A percentile compares a stretch with the other conserved stretches of the same genome.
phyloP scores from a whole-genome alignment of 2,797 vertebrate species.

The Microctenopoma steveboyesi region DNA sequence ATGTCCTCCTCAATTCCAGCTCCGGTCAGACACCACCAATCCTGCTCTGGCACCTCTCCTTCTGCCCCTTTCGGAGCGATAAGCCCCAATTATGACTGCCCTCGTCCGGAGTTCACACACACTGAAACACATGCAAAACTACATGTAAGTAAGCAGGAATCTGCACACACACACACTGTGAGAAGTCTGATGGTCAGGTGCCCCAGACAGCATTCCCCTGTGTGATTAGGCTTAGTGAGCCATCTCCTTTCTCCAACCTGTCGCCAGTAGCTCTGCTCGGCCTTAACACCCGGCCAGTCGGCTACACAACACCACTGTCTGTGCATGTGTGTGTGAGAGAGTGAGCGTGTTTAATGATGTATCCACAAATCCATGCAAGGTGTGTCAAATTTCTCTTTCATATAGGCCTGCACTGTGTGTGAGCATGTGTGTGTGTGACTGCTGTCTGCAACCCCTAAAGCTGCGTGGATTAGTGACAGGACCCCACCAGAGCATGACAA shows the following conservation, averaged over 20 bases:
- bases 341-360: constrained; percentile 55
- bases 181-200: constrained; percentile 77
- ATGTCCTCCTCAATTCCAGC: constrained; percentile 43
- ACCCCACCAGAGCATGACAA: constrained; percentile 83
- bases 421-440: constrained; percentile 46
- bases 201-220: constrained; percentile 81
- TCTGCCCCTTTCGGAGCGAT: constrained; percentile 66
- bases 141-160: constrained; percentile 34
- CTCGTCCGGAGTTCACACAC: constrained; percentile 55
- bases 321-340: constrained; percentile 38
- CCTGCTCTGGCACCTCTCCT: constrained; percentile 82
- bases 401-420: constrained; percentile 34
- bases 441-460: constrained; percentile 82
- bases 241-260: constrained; percentile 84
- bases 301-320: constrained; percentile 64
- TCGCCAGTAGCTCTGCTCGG: constrained; percentile 87
- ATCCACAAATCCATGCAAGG: constrained; percentile 56
- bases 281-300: constrained; percentile 82
- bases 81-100: constrained; percentile 83
- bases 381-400: constrained; percentile 69
- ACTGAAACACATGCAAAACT: constrained; percentile 27
- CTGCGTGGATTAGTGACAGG: constrained; percentile 83
- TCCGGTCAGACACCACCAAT: constrained; percentile 71
- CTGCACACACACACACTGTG: constrained; percentile 32
- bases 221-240: constrained; percentile 86